Evolutionary conservation across 2,113 vertebrate species (phyloP), one percentile per base, ranked within the genome.

Genomic region (Campylomormyrus tamandua): DNA sequence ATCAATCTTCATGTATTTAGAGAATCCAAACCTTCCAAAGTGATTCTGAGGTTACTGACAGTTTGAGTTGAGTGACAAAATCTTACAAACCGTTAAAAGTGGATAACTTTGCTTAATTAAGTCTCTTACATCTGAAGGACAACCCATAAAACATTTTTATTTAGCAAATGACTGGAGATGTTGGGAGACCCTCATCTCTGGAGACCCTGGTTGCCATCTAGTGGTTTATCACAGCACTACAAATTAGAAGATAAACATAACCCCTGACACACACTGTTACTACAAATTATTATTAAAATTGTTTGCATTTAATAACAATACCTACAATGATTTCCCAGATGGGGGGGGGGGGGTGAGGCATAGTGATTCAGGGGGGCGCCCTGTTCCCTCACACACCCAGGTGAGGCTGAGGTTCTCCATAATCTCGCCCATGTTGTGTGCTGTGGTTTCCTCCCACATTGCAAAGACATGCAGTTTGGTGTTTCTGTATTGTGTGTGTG

Each of bases 1-100:
- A 35, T 96, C 95, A 45, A 94, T 52, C 89, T 5, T 93, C 93
- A 95, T 94, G 87, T 95, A 95, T 39, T 83, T 91, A 3, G 92
- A 93, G 89, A 95, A 95, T 58, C 93, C 92, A 5, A 85, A 94
- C 89, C 95, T 95, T 52, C n/a, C 31, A 87, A 87, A 87, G n/a
- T 87, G 50, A 58, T 48, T 42, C 42, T 35, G 42, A n/a, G 45
- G 88, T 27, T 35, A 66, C 45, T n/a, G 46, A 49, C 24, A 31
- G 46, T 27, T n/a, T n/a, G n/a, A 5, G 21, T n/a, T 10, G 58
- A 66, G 58, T 31, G 62, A 70, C 62, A 86, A 13, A 49, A 11
- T 50, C 24, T 86, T 10, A 50, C 1, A 74, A 49, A 17, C 70
- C 6, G 2, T 13, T 17, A 46, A n/a, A 88, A n/a, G 35, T 27